Percentiles rank a stretch among this genome's conserved stretches.
These are phyloP conservation scores for Drosophila biarmipes DNA, from an alignment of 1,140 invertebrate genomes.

Conservation along the genomic window DNA sequence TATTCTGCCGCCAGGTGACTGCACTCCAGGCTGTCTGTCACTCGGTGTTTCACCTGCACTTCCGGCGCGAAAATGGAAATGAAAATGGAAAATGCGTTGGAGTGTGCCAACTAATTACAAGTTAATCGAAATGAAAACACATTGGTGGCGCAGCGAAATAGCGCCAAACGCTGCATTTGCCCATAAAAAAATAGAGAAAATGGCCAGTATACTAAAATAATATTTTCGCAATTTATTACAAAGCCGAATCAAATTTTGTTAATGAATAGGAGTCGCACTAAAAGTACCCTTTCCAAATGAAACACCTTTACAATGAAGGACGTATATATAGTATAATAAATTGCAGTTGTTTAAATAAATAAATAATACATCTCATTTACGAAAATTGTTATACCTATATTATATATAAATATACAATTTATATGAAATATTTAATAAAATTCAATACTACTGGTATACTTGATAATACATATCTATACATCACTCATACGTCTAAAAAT, in stretches of 20 bases:
- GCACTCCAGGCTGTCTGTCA: not conserved
- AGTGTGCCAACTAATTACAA: conserved; percentile 31
- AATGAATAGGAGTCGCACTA: not conserved
- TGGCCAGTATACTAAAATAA: conserved; percentile 24
- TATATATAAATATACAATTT: too few species aligned
- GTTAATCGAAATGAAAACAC: conserved; percentile 43
- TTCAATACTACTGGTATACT: too few species aligned
- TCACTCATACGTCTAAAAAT: not conserved
- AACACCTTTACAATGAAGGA: too few species aligned
- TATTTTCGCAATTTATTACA: conserved; percentile 53
- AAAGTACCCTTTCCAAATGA: not conserved
- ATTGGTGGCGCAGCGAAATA: not conserved
- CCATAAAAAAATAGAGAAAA: not conserved
- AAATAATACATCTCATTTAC: too few species aligned
- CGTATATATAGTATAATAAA: too few species aligned
- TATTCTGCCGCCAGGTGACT: conserved; percentile 8
- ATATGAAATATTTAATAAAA: too few species aligned
- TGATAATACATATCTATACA: not conserved
- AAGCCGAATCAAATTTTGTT: conserved; percentile 15
- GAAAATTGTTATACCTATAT: too few species aligned
- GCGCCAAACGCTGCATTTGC: conserved; percentile 1
- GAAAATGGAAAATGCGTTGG: not conserved
- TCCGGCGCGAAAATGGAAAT: conserved; percentile 1
- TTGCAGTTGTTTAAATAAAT: too few species aligned
- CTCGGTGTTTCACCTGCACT: conserved; percentile 20